Percentiles rank a stretch among this genome's conserved stretches.
These are phyloP conservation scores for Oscheius sp. DNA, from an alignment of 2,888 invertebrate genomes.

Conservation along the genomic window DNA sequence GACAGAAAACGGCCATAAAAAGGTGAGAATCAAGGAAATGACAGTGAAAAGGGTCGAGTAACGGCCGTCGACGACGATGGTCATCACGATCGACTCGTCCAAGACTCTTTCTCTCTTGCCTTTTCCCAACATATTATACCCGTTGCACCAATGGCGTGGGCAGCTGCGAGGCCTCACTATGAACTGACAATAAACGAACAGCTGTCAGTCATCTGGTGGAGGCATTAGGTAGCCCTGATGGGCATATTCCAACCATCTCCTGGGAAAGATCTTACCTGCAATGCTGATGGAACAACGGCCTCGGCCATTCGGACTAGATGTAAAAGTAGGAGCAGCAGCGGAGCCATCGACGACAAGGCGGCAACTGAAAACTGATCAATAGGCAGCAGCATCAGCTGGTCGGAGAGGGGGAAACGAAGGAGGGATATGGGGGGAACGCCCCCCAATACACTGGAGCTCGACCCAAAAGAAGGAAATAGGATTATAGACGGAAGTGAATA, in stretches of 20 bases:
- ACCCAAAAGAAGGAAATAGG: neutral
- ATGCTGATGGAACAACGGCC: neutral
- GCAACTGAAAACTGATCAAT: slow-evolving; percentile 36
- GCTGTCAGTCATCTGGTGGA: slow-evolving; percentile 27
- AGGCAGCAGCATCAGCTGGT: slow-evolving; percentile 36
- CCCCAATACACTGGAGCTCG: neutral
- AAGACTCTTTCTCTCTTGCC: too few relatives aligned
- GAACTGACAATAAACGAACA: slow-evolving; percentile 18
- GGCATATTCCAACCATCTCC: too few relatives aligned
- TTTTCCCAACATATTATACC: neutral
- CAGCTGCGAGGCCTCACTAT: neutral
- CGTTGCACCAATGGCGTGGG: too few relatives aligned
- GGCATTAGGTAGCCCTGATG: too few relatives aligned
- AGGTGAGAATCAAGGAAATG: too few relatives aligned
- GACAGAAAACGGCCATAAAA: too few relatives aligned
- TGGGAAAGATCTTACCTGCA: neutral
- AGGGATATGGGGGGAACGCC: slow-evolving; percentile 21
- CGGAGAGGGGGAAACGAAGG: slow-evolving; percentile 10
- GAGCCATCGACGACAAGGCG: slow-evolving; percentile 34
- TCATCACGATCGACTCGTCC: too few relatives aligned
- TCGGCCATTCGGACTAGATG: slow-evolving; percentile 2
- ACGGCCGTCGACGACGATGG: too few relatives aligned
- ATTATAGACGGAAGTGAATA: neutral
- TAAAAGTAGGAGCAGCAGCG: slow-evolving; percentile 19
- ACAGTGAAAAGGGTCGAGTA: too few relatives aligned